Base-by-base conservation (phyloP, 1,140 invertebrate genomes). In the Copidosoma floridanum region DNA sequence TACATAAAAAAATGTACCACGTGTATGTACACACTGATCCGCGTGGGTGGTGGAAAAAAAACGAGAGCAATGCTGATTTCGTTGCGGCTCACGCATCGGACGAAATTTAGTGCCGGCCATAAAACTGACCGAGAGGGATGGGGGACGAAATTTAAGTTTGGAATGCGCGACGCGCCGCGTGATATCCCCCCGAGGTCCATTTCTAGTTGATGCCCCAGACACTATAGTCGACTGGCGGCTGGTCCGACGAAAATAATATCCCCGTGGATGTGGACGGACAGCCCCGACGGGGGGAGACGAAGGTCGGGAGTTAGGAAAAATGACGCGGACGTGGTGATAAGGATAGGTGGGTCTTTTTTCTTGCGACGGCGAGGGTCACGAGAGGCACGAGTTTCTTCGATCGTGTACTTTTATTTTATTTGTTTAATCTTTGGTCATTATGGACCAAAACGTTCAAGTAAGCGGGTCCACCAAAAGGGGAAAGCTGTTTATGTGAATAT, bases 171-270 rank as follows among this genome's bases (percentile, higher is more conserved):
- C 47, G 46, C 38, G 40, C 41, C 21, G 29, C 32, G 40, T 32
- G 54, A 61, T 52, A 41, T 63, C 61, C 44, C 40, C 55, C 41
- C 20, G 50, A 54, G 59, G 63, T 65, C 63, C 66, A 68, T 68
- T 70, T 64, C 62, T 57, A 59, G 48, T 58, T 63, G 63, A 65
- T 65, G 63, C 65, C 65, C 65, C 64, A 67, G 68, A 68, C 64
- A 68, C 67, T 70, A 70, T 67, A 56, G 41, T 50, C 23, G 26
- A 29, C 37, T 47, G 23, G 23, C 10, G 43, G 14, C 3, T 2
- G 32, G 20, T 29, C 10, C n/a, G n/a, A 56, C 12, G 29, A 12
- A 32, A 12, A 32, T 32, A 32, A 6, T 0, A 6, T 32, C 12
- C 29, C 21, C 35, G 24, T 43, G 55, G 46, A 32, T 32, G 6